Conservation (phyloP, 1,140 invertebrate species). For the Rhopalosiphum maidis region DNA sequence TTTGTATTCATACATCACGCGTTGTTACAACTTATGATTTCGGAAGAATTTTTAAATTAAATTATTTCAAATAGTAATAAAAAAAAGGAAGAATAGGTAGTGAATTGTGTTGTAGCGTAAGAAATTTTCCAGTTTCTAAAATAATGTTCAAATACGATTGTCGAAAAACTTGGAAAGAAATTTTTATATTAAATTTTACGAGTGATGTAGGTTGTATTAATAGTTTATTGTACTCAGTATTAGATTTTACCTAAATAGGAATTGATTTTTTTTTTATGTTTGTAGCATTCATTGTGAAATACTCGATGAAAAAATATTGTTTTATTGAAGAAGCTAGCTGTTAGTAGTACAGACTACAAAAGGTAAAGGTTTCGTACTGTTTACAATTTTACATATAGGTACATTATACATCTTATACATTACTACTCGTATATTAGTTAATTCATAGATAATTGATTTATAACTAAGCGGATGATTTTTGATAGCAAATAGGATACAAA, state of each 20-base stretch:
- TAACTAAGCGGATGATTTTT: too few relatives aligned
- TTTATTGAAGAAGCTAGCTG: neutral
- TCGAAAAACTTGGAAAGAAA: neutral
- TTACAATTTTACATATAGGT: neutral
- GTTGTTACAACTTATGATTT: neutral
- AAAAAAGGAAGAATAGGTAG: neutral
- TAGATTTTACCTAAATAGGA: too few relatives aligned
- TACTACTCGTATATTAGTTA: too few relatives aligned
- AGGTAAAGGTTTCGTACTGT: neutral
- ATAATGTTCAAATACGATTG: neutral
- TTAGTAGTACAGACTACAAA: neutral
- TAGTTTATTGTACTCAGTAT: neutral
- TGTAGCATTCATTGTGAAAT: neutral
- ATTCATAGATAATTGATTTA: too few relatives aligned
- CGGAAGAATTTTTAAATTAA: neutral
- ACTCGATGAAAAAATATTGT: neutral
- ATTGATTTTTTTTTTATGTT: too few relatives aligned
- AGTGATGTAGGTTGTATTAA: neutral
- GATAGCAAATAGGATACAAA: neutral
- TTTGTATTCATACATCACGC: neutral
- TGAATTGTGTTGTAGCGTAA: neutral
- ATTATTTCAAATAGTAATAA: neutral
- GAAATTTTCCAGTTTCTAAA: neutral
- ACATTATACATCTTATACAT: too few relatives aligned
- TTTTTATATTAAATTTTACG: neutral